Evolutionary conservation across 2,888 invertebrate species (phyloP).

Genomic region (Steinernema hermaphroditum): DNA sequence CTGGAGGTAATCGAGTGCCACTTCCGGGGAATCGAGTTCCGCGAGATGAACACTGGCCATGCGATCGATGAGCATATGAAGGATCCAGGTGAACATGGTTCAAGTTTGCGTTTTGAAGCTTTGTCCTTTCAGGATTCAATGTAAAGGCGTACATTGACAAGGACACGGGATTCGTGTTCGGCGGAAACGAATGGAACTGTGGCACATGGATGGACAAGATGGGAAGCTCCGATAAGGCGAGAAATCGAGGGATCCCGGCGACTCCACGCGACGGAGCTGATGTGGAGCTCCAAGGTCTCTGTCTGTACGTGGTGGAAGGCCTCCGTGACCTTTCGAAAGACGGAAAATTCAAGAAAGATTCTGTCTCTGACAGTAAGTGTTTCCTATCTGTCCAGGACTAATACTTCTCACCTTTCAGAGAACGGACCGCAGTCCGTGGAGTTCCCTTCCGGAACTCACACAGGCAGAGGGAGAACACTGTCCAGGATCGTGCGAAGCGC

Average conservation of each 20-base stretch:
- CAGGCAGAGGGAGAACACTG: slow-evolving; percentile 82
- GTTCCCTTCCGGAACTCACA: slow-evolving; percentile 91
- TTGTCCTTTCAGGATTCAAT: slow-evolving; percentile 79
- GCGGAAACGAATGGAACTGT: slow-evolving; percentile 92
- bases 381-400: slow-evolving; percentile 49
- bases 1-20: slow-evolving; percentile 89
- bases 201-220: slow-evolving; percentile 99
- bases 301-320: slow-evolving; percentile 74
- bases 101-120: too few relatives aligned
- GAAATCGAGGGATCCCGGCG: slow-evolving; percentile 87
- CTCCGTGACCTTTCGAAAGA: slow-evolving; percentile 72
- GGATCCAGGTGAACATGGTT: slow-evolving; percentile 79
- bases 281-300: slow-evolving; percentile 76
- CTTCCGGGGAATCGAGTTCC: slow-evolving; percentile 81
- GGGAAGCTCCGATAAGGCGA: slow-evolving; percentile 87
- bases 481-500: slow-evolving; percentile 84
- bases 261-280: slow-evolving; percentile 93
- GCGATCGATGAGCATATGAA: slow-evolving; percentile 93
- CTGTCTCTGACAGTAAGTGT: background rate
- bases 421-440: slow-evolving; percentile 75
- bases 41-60: slow-evolving; percentile 89
- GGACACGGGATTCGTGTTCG: slow-evolving; percentile 84
- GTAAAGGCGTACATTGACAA: slow-evolving; percentile 86
- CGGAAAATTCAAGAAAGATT: slow-evolving; percentile 33
- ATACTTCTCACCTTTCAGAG: slow-evolving; percentile 39